Conservation (phyloP, 2,113 vertebrate genomes). For the Apistogramma diplotaenia region DNA sequence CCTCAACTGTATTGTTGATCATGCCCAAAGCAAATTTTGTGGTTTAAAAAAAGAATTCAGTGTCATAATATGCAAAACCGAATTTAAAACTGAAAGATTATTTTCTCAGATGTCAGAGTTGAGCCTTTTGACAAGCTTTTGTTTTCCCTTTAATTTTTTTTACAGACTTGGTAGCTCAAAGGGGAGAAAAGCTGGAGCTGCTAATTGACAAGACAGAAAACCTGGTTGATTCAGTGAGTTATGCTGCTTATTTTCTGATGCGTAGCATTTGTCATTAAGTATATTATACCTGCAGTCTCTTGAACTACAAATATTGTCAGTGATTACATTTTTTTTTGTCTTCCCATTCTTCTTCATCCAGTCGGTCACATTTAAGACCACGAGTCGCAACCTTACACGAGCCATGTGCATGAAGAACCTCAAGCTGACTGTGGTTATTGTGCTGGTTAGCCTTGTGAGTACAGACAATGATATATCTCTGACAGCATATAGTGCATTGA, state of each 20-base stretch:
- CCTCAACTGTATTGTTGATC: not conserved
- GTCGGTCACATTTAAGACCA: conserved; percentile 99
- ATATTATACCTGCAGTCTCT: not conserved
- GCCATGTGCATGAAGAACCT: conserved; percentile 99
- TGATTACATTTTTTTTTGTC: not conserved
- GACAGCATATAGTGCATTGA: not conserved
- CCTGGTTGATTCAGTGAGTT: conserved; percentile 95
- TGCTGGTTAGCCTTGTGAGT: conserved; percentile 86
- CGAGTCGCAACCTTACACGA: conserved; percentile 94
- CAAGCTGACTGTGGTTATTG: conserved; percentile 90
- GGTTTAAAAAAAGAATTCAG: too few species aligned
- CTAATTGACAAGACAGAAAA: conserved; percentile 99
- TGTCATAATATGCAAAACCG: not conserved
- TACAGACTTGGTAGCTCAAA: conserved; percentile 94
- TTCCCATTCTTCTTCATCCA: conserved; percentile 41
- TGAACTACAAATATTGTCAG: not conserved
- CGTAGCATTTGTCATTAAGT: not conserved
- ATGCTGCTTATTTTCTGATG: not conserved
- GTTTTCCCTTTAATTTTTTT: not conserved
- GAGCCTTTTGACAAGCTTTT: too few species aligned
- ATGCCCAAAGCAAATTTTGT: too few species aligned
- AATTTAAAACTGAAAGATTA: not conserved
- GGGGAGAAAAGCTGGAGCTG: conserved; percentile 95
- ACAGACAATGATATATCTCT: not conserved
- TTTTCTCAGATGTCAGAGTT: not conserved